Base-by-base conservation (phyloP, 2,113 vertebrate genomes). In the Thamnaconus septentrionalis region DNA sequence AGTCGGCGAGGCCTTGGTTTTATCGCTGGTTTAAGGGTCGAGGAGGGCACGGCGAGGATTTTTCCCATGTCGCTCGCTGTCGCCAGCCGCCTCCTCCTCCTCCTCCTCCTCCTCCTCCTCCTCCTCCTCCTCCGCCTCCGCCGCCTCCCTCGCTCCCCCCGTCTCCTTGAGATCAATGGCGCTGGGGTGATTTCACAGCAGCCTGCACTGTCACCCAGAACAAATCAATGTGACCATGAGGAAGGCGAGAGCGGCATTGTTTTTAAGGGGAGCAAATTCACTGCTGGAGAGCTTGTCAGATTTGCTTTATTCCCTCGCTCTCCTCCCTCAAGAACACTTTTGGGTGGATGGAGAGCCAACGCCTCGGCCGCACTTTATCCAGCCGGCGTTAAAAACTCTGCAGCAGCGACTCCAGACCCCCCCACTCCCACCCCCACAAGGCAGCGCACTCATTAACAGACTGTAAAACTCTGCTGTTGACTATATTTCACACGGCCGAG, bases 211-310 rank as follows among this genome's bases (percentile, higher is more conserved):
- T 89, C 89, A 87, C 84, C 83, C 85, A 87, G 86, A 88, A 89
- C 86, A 91, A 90, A 92, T 91, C 91, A 90, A 92, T 90, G 86
- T 83, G 76, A 89, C 89, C 85, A 82, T 81, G 88, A 92, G 85
- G 81, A 86, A 87, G 81, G 88, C 86, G 77, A 83, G 81, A 85
- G 86, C 74, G 81, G 78, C 84, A 86, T 89, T 87, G 88, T 90
- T 89, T 89, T 89, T 88, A 85, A 90, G 71, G 79, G 75, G 86
- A 86, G 84, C 87, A 87, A 88, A 90, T 90, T 85, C 74, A 71
- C 86, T 85, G 86, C 84, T 90, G 75, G 83, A 89, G 80, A 78
- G 79, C 74, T 87, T 90, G 83, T 91, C 83, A 87, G 74, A 88
- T 85, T 79, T 83, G 78, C 80, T 86, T 87, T 87, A 83, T 88